Conservation (phyloP, 2,888 invertebrate species). For the Clusia tigrina region DNA sequence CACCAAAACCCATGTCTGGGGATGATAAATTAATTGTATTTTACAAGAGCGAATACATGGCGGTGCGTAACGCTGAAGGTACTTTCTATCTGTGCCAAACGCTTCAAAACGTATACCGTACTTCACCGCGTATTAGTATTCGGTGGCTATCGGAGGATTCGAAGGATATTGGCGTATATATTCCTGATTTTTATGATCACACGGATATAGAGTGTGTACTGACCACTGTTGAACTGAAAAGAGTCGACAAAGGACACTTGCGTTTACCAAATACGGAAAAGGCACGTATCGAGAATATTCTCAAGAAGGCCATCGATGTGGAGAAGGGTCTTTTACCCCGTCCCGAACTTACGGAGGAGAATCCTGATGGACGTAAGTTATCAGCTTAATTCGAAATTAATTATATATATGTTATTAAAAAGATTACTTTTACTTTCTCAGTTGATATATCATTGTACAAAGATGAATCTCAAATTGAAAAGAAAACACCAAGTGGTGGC, state of each 20-base stretch:
- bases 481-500: slow-evolving; percentile 44
- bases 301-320: slow-evolving; percentile 82
- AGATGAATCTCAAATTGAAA: slow-evolving; percentile 82
- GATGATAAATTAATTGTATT: slow-evolving; percentile 87
- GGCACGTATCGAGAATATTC: slow-evolving; percentile 80
- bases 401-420: slow-evolving; percentile 13
- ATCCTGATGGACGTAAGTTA: slow-evolving; percentile 85
- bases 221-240: slow-evolving; percentile 81
- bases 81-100: slow-evolving; percentile 89
- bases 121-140: slow-evolving; percentile 84
- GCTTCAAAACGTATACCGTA: slow-evolving; percentile 88
- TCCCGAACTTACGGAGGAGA: slow-evolving; percentile 78
- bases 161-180: slow-evolving; percentile 71
- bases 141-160: slow-evolving; percentile 82
- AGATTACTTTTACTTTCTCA: slow-evolving; percentile 60
- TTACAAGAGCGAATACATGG: slow-evolving; percentile 90
- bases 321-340: slow-evolving; percentile 76
- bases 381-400: slow-evolving; percentile 6
- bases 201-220: slow-evolving; percentile 92
- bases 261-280: slow-evolving; percentile 77
- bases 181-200: slow-evolving; percentile 88
- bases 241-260: slow-evolving; percentile 76
- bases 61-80: slow-evolving; percentile 89
- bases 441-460: slow-evolving; percentile 85
- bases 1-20: slow-evolving; percentile 66